A percentile compares a stretch with the other conserved stretches of the same genome.
These are phyloP conservation scores for Encarsia formosa DNA, from an alignment of 2,888 invertebrate genomes.

Conservation along the genomic window DNA sequence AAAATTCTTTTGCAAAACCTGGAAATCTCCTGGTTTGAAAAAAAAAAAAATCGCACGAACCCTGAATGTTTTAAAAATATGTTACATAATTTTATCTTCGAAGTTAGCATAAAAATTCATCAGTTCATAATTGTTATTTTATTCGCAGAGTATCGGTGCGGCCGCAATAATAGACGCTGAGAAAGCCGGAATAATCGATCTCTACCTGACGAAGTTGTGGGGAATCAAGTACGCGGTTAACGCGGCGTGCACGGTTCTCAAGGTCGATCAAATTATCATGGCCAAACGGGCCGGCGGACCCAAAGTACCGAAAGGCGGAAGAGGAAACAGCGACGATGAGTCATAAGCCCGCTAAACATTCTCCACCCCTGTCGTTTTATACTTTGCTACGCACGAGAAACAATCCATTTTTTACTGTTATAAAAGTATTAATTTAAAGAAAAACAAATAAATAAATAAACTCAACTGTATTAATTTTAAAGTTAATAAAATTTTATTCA, in stretches of 20 bases:
- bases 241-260: slow-evolving; percentile 86
- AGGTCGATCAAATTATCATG: slow-evolving; percentile 98
- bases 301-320: slow-evolving; percentile 63
- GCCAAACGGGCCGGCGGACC: slow-evolving; percentile 96
- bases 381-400: slow-evolving; percentile 2
- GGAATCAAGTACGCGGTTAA: slow-evolving; percentile 92
- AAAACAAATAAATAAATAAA: too few species aligned
- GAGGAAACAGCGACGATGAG: slow-evolving; percentile 69
- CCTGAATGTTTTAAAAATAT: neutral
- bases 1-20: too few species aligned
- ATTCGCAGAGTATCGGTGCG: slow-evolving; percentile 14
- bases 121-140: slow-evolving; percentile 1
- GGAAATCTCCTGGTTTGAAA: too few species aligned
- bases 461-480: too few species aligned
- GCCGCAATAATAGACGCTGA: slow-evolving; percentile 66
- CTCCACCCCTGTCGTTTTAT: slow-evolving; percentile 1
- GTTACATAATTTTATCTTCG: slow-evolving; percentile 1
- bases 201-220: slow-evolving; percentile 85
- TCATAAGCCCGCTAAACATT: slow-evolving; percentile 27
- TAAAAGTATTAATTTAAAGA: slow-evolving; percentile 3
- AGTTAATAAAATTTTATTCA: too few species aligned
- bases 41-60: neutral
- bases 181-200: slow-evolving; percentile 75
- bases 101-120: slow-evolving; percentile 5
- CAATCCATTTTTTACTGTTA: slow-evolving; percentile 4